These are phyloP conservation scores for Sebastes iracundus DNA, from an alignment of 2,797 vertebrate species.

Conservation along the genomic window DNA sequence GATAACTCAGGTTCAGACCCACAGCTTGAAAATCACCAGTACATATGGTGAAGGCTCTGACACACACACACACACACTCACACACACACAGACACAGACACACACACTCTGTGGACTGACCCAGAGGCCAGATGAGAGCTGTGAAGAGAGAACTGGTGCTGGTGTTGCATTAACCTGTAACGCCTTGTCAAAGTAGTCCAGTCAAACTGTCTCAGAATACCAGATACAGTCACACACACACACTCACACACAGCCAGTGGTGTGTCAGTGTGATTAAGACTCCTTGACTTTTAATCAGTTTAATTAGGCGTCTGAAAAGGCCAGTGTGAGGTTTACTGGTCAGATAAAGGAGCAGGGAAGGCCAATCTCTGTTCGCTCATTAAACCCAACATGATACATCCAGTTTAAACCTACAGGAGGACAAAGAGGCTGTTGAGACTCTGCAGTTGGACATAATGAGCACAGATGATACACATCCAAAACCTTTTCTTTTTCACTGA, in stretches of 20 bases:
- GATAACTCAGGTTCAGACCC: neutral
- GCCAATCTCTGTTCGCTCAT: conserved; percentile 9
- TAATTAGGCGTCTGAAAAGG: conserved; percentile 62
- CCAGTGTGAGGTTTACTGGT: conserved; percentile 10
- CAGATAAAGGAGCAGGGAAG: neutral
- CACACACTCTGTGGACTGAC: neutral
- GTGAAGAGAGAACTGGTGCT: conserved; percentile 17
- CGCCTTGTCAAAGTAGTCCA: conserved; percentile 22
- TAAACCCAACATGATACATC: conserved; percentile 11
- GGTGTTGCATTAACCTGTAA: conserved; percentile 42
- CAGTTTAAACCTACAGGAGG: neutral
- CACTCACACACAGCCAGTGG: neutral
- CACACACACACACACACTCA: neutral
- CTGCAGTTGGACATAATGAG: neutral
- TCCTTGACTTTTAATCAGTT: conserved; percentile 48
- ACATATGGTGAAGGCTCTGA: too few species aligned
- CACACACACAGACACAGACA: neutral
- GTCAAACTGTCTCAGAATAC: neutral
- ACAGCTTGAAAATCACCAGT: neutral
- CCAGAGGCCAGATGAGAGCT: neutral
- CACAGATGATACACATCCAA: too few species aligned
- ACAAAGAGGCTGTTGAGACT: neutral
- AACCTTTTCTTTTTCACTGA: too few species aligned
- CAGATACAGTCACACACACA: neutral
- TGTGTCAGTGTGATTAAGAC: conserved; percentile 40